These are phyloP conservation scores for Calycopis cecrops DNA, from an alignment of 1,140 invertebrate species.

Conservation along the genomic window DNA sequence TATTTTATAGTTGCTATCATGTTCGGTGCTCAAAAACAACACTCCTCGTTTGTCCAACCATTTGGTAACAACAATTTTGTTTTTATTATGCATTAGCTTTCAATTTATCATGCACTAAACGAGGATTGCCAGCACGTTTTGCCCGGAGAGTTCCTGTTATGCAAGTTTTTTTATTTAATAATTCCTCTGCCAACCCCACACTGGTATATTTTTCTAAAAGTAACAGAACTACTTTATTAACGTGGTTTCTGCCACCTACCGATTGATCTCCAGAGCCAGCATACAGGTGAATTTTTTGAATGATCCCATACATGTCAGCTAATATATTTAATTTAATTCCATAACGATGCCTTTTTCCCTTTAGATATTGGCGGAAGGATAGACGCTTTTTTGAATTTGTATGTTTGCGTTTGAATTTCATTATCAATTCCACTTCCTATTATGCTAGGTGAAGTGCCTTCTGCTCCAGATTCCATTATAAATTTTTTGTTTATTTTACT, in stretches of 20 bases:
- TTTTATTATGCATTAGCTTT: conserved; percentile 25
- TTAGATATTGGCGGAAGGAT: too few relatives aligned
- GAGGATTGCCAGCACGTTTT: conserved; percentile 22
- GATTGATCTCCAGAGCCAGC: too few relatives aligned
- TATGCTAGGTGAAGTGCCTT: neutral
- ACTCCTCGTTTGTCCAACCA: conserved; percentile 28
- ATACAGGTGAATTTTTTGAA: conserved; percentile 10
- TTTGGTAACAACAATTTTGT: conserved; percentile 27
- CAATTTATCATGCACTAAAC: conserved; percentile 21
- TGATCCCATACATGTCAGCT: conserved; percentile 9
- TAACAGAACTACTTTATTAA: too few relatives aligned
- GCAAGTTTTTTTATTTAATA: conserved; percentile 22
- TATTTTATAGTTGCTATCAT: conserved; percentile 23
- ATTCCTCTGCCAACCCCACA: conserved; percentile 23
- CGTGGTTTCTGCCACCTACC: too few relatives aligned
- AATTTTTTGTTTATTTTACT: neutral
- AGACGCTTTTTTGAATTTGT: neutral
- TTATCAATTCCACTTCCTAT: conserved; percentile 3
- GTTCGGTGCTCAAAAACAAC: conserved; percentile 20
- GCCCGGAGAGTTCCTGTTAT: conserved; percentile 23
- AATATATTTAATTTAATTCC: conserved; percentile 15
- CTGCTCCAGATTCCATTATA: neutral
- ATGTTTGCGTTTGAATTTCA: neutral
- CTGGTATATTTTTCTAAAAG: too few relatives aligned
- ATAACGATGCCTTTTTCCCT: too few relatives aligned